A percentile compares a stretch with the other conserved stretches of the same genome.
Conservation (phyloP, 2,888 invertebrate species). For the Rhagium mordax region DNA sequence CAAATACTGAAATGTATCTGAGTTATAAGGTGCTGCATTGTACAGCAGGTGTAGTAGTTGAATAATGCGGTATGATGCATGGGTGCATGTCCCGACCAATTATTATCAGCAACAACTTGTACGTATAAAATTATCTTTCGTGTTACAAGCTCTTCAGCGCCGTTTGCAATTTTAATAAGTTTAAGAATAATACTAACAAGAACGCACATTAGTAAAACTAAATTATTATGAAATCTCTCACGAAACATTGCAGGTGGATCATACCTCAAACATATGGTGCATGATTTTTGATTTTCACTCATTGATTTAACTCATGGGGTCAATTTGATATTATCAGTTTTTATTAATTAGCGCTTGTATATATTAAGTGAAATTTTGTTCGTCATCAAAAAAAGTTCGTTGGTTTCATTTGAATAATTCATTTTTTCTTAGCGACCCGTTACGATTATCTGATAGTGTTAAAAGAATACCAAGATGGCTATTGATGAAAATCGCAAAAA, state of each 20-base stretch:
- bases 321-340: no score
- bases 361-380: no score
- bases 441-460: no score
- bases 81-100: slow-evolving; percentile 14
- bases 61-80: slow-evolving; percentile 10
- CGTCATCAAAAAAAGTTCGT: no score
- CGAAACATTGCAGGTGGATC: slow-evolving; percentile 15
- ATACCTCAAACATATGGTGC: background rate
- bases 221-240: slow-evolving; percentile 3
- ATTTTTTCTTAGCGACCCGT: no score
- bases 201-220: background rate
- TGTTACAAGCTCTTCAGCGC: background rate
- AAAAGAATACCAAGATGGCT: no score
- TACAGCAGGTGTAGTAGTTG: slow-evolving; percentile 19
- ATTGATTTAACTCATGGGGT: no score
- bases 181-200: background rate
- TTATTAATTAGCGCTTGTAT: no score
- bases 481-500: no score
- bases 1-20: slow-evolving; percentile 8
- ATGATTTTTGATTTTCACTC: background rate
- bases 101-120: slow-evolving; percentile 12
- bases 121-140: background rate
- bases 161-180: slow-evolving; percentile 9
- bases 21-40: slow-evolving; percentile 13
- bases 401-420: no score